Conservation (phyloP, 2,797 vertebrate species). For the Numenius phaeopus region DNA sequence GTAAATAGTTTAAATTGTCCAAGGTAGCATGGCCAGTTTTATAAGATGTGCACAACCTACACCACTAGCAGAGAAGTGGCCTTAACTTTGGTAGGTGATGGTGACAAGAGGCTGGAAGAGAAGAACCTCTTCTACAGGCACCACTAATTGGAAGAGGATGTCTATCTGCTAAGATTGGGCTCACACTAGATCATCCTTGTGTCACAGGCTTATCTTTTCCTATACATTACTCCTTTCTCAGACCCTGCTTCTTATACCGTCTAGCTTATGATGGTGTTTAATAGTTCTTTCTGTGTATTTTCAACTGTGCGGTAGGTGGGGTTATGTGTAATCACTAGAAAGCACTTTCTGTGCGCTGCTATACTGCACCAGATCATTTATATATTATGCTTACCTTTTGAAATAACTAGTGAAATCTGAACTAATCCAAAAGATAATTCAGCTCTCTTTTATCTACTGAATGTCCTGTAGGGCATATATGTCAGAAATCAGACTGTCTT, state of each 20-base stretch:
- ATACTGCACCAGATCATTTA: neutral
- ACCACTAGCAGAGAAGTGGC: neutral
- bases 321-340: neutral
- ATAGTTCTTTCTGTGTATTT: neutral
- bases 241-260: neutral
- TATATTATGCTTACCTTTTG: neutral
- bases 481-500: neutral
- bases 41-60: neutral
- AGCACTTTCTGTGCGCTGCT: neutral
- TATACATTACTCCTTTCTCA: neutral
- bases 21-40: neutral
- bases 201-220: neutral
- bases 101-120: neutral
- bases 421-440: neutral
- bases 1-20: neutral
- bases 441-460: neutral
- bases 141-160: neutral
- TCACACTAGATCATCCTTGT: neutral
- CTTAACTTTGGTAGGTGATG: neutral
- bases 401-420: neutral
- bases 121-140: neutral
- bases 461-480: neutral
- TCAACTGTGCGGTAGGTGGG: neutral
- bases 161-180: neutral
- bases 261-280: neutral